These are phyloP conservation scores for Piscicola geometra DNA, from an alignment of 2,888 invertebrate species.

Conservation along the genomic window DNA sequence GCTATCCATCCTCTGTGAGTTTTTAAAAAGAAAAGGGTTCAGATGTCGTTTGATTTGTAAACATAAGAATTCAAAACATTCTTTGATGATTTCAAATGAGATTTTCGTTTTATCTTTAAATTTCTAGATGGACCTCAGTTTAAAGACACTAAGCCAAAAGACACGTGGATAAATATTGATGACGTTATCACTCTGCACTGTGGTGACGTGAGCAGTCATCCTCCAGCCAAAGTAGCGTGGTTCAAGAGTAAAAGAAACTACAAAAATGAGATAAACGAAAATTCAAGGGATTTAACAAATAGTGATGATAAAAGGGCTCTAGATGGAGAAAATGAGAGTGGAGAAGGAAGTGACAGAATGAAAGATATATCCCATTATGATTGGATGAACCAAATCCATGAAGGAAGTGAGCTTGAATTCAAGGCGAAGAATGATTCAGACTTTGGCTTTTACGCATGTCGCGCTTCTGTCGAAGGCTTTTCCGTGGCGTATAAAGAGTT, in stretches of 20 bases:
- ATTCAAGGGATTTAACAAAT: neutral
- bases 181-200: neutral
- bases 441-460: slow-evolving; percentile 7
- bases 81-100: no score
- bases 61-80: no score
- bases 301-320: neutral
- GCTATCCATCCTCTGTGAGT: neutral
- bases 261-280: neutral
- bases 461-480: neutral
- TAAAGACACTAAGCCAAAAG: neutral
- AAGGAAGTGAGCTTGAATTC: neutral
- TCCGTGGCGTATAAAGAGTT: neutral
- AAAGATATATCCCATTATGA: neutral
- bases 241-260: neutral
- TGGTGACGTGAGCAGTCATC: slow-evolving; percentile 21
- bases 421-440: neutral
- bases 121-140: neutral
- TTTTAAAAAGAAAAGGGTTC: no score
- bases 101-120: no score
- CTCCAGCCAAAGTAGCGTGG: slow-evolving; percentile 15
- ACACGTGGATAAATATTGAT: slow-evolving; percentile 12
- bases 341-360: neutral
- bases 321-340: neutral
- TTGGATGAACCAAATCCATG: neutral
- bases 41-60: no score